Base-by-base conservation (phyloP, 2,113 vertebrate genomes). In the Sterna hirundo region DNA sequence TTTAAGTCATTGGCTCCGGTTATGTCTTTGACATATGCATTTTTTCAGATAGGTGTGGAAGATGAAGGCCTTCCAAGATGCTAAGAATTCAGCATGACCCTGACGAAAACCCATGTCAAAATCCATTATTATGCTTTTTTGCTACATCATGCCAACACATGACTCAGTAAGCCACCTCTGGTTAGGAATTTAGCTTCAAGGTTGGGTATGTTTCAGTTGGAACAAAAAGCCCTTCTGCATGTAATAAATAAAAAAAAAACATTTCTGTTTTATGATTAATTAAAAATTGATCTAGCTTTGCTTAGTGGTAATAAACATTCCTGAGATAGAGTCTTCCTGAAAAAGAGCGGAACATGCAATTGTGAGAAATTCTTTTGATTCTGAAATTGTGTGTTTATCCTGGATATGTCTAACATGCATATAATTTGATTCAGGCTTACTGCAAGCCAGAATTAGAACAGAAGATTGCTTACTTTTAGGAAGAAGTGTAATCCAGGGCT, bases 401-500 rank as follows among this genome's bases (percentile, higher is more conserved):
- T 89, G 86, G 60, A 13, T 92, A 58, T 95, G 84, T 94, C 70
- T 93, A 91, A 94, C 77, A 77, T 85, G 70, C 64, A 38, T 65
- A 81, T 95, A 87, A 94, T 96, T 93, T 92, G 52, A 96, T 88
- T 96, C 68, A 83, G 84, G 52, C 83, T 92, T 83, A 90, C 13
- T 40, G 7, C 36, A 87, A 76, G 49, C 81, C 94, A 94, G 86
- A 95, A 94, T 96, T 95, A 94, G 86, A 96, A 94, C 61, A 94
- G 82, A 68, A 96, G 96, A 95, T 95, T 97, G 86, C 95, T 95
- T 97, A 94, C 79, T 94, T 95, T 93, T 93, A 49, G 78, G 64
- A 97, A 96, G 65, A 87, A 69, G 26, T 95, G 90, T 97, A 97
- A 97, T 95, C 97, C 87, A 83, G 75, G 70, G 90, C 89, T 97